These are phyloP conservation scores for Bujurquina vittata DNA, from an alignment of 2,113 vertebrate genomes.

Conservation along the genomic window DNA sequence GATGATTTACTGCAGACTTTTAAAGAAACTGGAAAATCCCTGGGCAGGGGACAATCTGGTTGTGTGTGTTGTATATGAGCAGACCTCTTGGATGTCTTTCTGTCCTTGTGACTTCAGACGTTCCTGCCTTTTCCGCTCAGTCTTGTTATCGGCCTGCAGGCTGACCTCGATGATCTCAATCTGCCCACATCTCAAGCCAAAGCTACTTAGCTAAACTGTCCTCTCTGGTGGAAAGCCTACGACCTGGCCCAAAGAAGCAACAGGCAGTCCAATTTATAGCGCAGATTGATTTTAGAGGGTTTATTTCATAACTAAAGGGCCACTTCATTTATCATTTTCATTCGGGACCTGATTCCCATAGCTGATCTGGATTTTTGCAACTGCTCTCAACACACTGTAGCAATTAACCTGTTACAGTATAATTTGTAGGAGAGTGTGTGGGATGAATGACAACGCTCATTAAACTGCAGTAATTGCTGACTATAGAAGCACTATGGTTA, in stretches of 20 bases:
- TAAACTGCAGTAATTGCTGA: not conserved
- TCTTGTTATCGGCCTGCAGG: conserved; percentile 57
- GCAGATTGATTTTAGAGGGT: conserved; percentile 25
- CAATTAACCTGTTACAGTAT: conserved; percentile 18
- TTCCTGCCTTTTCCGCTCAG: conserved; percentile 43
- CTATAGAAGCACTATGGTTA: not conserved
- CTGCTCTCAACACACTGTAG: conserved; percentile 5
- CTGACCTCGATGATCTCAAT: conserved; percentile 78
- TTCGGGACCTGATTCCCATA: not conserved
- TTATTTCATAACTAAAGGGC: conserved; percentile 13
- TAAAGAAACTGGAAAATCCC: conserved; percentile 32
- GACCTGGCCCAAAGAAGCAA: conserved; percentile 17
- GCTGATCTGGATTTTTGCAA: conserved; percentile 1
- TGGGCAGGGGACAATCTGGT: not conserved
- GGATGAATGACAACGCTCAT: not conserved
- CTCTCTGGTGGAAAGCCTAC: conserved; percentile 59
- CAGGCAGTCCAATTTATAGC: conserved; percentile 26
- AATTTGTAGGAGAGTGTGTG: not conserved
- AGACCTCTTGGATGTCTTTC: conserved; percentile 34
- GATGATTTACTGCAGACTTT: conserved; percentile 22
- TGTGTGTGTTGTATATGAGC: conserved; percentile 16
- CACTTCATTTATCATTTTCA: conserved; percentile 15
- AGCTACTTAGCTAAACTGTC: conserved; percentile 31
- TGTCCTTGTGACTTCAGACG: conserved; percentile 43
- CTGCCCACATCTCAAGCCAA: conserved; percentile 67